phyloP scores from a whole-genome alignment of 2,888 invertebrate species.

The Sinhomidia bicolor region DNA sequence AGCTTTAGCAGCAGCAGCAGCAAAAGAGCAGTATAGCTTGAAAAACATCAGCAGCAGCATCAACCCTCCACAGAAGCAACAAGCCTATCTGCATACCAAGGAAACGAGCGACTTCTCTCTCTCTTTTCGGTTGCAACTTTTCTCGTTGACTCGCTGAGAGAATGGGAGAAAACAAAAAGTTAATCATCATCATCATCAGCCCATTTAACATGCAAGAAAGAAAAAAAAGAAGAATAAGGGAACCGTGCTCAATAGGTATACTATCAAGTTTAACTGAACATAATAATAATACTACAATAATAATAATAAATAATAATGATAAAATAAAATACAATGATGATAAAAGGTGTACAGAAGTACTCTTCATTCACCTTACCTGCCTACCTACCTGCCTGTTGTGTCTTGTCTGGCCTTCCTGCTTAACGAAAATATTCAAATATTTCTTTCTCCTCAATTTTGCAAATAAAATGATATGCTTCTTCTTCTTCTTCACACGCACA shows the following conservation, averaged over 20 bases:
- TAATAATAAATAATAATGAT: no score
- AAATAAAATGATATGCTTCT: conserved; percentile 29
- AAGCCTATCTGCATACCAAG: background rate
- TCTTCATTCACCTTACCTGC: background rate
- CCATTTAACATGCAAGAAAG: background rate
- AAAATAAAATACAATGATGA: no score
- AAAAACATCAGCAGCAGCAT: no score
- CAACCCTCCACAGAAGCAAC: background rate
- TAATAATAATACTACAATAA: background rate
- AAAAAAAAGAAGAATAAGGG: background rate
- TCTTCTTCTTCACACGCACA: background rate
- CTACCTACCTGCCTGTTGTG: background rate
- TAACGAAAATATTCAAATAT: conserved; percentile 2
- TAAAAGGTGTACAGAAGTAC: background rate
- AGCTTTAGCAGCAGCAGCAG: conserved; percentile 40
- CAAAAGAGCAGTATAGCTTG: background rate
- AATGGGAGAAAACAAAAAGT: conserved; percentile 4
- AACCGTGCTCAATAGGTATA: background rate
- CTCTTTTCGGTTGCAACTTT: background rate
- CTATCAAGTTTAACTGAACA: background rate
- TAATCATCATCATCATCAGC: background rate
- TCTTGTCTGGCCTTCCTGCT: background rate
- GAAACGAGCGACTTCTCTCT: background rate
- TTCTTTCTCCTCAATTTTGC: background rate
- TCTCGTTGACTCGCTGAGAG: background rate